phyloP scores from a whole-genome alignment of 2,888 invertebrate species.

The Ophioninae sp. region DNA sequence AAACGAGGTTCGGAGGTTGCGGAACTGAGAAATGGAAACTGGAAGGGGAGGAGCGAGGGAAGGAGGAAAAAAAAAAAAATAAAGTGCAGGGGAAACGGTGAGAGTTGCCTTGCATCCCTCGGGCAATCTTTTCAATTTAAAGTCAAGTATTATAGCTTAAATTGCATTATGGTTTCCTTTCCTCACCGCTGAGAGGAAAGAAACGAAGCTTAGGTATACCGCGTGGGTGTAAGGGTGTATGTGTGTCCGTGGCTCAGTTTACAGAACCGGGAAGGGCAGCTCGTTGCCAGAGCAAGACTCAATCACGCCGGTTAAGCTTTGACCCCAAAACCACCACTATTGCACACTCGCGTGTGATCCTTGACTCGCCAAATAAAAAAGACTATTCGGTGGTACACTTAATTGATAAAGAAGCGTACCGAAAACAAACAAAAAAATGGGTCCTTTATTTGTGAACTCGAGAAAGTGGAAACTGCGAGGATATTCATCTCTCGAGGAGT shows the following conservation, averaged over 20 bases:
- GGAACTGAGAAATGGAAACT: constrained; percentile 37
- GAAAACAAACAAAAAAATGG: not conserved
- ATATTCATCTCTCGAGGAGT: not conserved
- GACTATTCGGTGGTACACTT: not conserved
- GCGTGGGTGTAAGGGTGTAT: not conserved
- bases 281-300: constrained; percentile 79
- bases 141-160: constrained; percentile 81
- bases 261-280: constrained; percentile 71
- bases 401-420: not conserved
- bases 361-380: constrained; percentile 12
- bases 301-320: constrained; percentile 81
- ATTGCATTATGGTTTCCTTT: constrained; percentile 80
- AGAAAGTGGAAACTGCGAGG: not conserved
- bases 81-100: constrained; percentile 27
- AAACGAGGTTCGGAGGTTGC: constrained; percentile 19
- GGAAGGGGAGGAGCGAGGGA: constrained; percentile 5
- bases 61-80: constrained; percentile 20
- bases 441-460: not conserved
- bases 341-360: constrained; percentile 27
- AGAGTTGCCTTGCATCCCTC: constrained; percentile 79
- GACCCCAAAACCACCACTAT: constrained; percentile 71
- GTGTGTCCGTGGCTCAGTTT: constrained; percentile 8
- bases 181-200: constrained; percentile 66
- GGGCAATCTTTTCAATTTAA: constrained; percentile 81
- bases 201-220: constrained; percentile 38